Evolutionary conservation across 2,113 vertebrate genomes (phyloP), one percentile per base, ranked within the genome.

Genomic region (Sinosuthora webbiana): DNA sequence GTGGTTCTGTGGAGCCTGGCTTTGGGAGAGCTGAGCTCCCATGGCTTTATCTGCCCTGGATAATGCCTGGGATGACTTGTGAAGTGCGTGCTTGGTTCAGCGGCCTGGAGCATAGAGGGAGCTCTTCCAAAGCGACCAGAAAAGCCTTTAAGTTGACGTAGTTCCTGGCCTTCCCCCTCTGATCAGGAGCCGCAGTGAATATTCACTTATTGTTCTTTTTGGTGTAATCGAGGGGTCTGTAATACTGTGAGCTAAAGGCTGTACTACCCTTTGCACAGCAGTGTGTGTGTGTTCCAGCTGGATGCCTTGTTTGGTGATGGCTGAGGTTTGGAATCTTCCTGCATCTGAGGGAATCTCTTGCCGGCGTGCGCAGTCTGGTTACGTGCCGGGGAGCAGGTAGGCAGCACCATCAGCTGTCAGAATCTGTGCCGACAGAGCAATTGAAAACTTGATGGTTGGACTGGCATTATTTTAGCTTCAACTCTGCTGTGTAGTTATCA

Each of bases 81-180:
- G 90, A 53, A 68, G 82, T 28, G 68, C 39, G 20, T 53, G 85
- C 28, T 42, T 94, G 15, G 1, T 85, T 94, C 70, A 21, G 56
- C 7, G 1, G 81, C 94, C 94, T 90, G 28, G 49, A 77, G 63
- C 90, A 86, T 92, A 96, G 94, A 96, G 96, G 94, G 94, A 93
- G 95, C 93, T 64, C 93, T 96, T 83, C 69, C 71, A 41, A 13
- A 59, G 18, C 37, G 4, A 17, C 89, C 69, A 82, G 53, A 15
- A 77, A 83, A 71, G 78, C 90, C 85, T 70, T 37, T 24, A 15
- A 69, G 75, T 73, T 92, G 90, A 63, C 35, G 68, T 92, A 42
- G 90, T 81, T 95, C 45, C 80, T 77, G 94, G 57, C 91, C 91
- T 93, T 93, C 71, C 93, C 89, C 65, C 81, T 74, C 59, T 14